Base-by-base conservation (phyloP, 1,140 invertebrate genomes). In the Drosophila cardini region DNA sequence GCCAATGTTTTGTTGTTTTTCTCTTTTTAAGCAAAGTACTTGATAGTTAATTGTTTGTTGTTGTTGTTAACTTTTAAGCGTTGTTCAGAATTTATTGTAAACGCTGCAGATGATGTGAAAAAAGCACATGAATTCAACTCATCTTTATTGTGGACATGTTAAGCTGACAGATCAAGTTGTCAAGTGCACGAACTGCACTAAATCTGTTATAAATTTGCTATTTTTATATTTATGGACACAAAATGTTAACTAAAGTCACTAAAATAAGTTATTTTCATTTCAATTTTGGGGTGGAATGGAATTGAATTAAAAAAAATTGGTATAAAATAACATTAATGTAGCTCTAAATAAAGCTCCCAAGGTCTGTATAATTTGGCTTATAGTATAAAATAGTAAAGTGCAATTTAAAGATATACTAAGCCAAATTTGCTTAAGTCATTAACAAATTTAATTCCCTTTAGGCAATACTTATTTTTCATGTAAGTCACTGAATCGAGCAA, bases 51-150 rank as follows among this genome's bases (percentile, higher is more conserved):
- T 57, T 26, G 46, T 16, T 65, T 34, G 32, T 21, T 21, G 68
- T 32, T 63, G 8, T 64, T 72, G 60, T 64, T 55, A 21, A 30
- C 18, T 57, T 4, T 42, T 21, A 1, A 50, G 34, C 36, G 45
- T 72, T 53, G 15, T 71, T 42, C 50, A 18, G 5, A 42, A 69
- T 72, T 76, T 30, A 76, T 65, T 34, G 32, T 72, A 40, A 13
- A 26, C 4, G n/a, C 45, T 69, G 65, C 6, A 21, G 10, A 52
- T 61, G 46, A 53, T 52, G 46, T 30, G 8, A 60, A 36, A 36
- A 30, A 52, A 16, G 26, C 26, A 16, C 18, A 52, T 46, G 32
- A 8, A 52, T 62, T 11, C 34, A 46, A 6, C 18, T 50, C 16
- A 62, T 58, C 40, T 58, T 58, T 57, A 57, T 57, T 45, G 56